Base-by-base conservation (phyloP, 2,888 invertebrate species). In the Yponomeuta plumbellus region DNA sequence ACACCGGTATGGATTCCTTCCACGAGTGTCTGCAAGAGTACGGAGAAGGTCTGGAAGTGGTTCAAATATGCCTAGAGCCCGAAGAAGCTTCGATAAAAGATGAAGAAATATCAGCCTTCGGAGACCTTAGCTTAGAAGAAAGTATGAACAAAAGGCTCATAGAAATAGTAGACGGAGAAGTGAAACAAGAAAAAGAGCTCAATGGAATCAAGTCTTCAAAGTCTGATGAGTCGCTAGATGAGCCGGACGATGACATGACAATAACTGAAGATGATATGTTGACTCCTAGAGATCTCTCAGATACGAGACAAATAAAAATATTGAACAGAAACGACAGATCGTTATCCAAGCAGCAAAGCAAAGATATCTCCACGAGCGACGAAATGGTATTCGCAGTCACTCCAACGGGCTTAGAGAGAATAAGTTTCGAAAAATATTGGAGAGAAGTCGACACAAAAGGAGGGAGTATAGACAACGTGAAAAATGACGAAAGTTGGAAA, bases 1-100 rank as follows among this genome's bases (percentile, higher is more conserved):
- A 93, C 74, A 93, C 93, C 0, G 93, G 93, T 59, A 88, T 93
- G 81, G 93, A 94, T 68, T 93, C 93, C 61, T 94, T 93, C 73
- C 93, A 94, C 76, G 93, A 94, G 79, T 94, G 93, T 72, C 89
- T 94, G 61, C 93, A 94, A 77, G 93, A 93, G 74, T 93, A 93
- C 71, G 93, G 93, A 6, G 93, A 94, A 75, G 93, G 93, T 21
- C 72, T 94, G 66, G 93, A 93, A 77, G 93, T 93, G 4, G 92
- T 93, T 17, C 93, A 93, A 73, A 93, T 93, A 74, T 93, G 93
- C 72, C 84, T 93, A 26, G 93, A 93, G 70, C 93, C 92, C 20
- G 93, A 93, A 73, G 92, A 92, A 67, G 80, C 88, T 5, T 92
- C 92, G 0, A 88, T 91, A n/a, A 90, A 88, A 73, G 91, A 92